Base-by-base conservation (phyloP, 2,888 invertebrate genomes). In the Enoplolaimus lenunculus region DNA sequence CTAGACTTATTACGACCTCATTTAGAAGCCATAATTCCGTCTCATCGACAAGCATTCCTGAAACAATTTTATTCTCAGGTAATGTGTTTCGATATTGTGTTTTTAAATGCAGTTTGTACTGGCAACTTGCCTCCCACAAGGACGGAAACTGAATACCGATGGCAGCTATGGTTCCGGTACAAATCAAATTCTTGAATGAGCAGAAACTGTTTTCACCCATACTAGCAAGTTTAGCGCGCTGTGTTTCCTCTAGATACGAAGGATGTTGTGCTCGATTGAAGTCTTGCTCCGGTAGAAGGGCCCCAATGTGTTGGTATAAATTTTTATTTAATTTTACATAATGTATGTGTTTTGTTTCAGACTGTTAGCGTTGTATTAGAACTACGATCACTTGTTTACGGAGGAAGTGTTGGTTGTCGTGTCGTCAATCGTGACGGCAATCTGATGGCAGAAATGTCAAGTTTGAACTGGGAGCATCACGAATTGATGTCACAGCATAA, bases 401-500 rank as follows among this genome's bases (percentile, higher is more conserved):
- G 90, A n/a, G n/a, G n/a, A n/a, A n/a, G n/a, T n/a, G n/a, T n/a
- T n/a, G n/a, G n/a, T n/a, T 85, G 87, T 89, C 72, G 90, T 92
- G 0, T 88, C 90, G 0, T 88, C 89, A 0, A 88, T 87, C 77
- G 86, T 88, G n/a, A n/a, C n/a, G n/a, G n/a, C n/a, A n/a, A n/a
- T n/a, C n/a, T n/a, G n/a, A n/a, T n/a, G n/a, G n/a, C n/a, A n/a
- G n/a, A n/a, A n/a, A n/a, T n/a, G n/a, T n/a, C n/a, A n/a, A n/a
- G n/a, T n/a, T n/a, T n/a, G n/a, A n/a, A n/a, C n/a, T 98, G 95
- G 95, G 91, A 84, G 75, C 81, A 85, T 34, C 81, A 80, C 73
- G 92, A 91, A 77, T 91, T 98, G 0, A 91, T 91, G 83, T 91
- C 90, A 0, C 90, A 94, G 77, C 94, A 98, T 80, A 94, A 91